phyloP scores from a whole-genome alignment of 1,140 invertebrate species.

The Aplysia californica region DNA sequence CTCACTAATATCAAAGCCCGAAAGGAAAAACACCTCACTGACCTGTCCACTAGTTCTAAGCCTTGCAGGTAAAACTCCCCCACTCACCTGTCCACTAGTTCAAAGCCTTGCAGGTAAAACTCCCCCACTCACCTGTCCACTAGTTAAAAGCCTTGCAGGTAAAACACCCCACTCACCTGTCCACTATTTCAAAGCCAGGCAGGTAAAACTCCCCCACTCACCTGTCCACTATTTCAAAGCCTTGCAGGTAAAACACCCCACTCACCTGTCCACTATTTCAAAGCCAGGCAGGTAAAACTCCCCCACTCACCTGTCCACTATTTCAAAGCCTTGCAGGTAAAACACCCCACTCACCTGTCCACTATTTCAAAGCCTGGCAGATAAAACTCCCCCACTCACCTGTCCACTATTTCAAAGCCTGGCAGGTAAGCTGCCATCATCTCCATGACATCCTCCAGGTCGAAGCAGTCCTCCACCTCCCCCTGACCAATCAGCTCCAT shows the following conservation, averaged over 20 bases:
- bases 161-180: too few relatives aligned
- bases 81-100: slow-evolving; percentile 10
- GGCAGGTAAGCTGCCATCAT: slow-evolving; percentile 30
- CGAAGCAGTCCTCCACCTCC: slow-evolving; percentile 20
- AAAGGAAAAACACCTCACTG: too few relatives aligned
- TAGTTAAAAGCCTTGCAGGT: too few relatives aligned
- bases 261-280: too few relatives aligned
- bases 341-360: too few relatives aligned
- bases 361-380: slow-evolving; percentile 22
- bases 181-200: slow-evolving; percentile 20
- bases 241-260: slow-evolving; percentile 17
- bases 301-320: slow-evolving; percentile 18
- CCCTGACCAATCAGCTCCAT: slow-evolving; percentile 19
- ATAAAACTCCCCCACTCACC: slow-evolving; percentile 25
- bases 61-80: too few relatives aligned
- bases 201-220: slow-evolving; percentile 22
- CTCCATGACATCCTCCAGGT: slow-evolving; percentile 25
- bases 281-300: slow-evolving; percentile 21
- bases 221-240: slow-evolving; percentile 18
- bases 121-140: too few relatives aligned
- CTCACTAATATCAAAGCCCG: slow-evolving; percentile 8
- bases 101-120: slow-evolving; percentile 22
- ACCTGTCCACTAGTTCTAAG: too few relatives aligned
- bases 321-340: slow-evolving; percentile 21
- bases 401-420: slow-evolving; percentile 21